Evolutionary conservation across 53 echinoderm and acorn worm genomes (phyloP), one percentile per base, ranked within the genome.

Genomic region (Luidia sarsii): DNA sequence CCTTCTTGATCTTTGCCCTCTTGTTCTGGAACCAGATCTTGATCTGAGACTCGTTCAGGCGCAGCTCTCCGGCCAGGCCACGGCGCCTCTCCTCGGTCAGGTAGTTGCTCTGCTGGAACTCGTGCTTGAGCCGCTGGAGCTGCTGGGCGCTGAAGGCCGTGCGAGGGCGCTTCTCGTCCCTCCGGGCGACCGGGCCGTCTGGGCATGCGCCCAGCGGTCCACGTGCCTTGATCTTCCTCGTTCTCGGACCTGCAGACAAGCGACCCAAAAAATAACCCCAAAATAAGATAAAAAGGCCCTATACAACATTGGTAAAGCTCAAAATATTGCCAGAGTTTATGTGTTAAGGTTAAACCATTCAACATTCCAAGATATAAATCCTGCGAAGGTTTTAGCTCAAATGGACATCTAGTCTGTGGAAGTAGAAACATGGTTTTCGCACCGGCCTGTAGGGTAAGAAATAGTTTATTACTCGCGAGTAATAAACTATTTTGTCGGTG

Each of bases 21-120:
- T 99, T 99, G 43, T 99, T 99, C 77, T 99, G 99, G 39, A 99
- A 99, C 99, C 99, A 99, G 21, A 99, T 99, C 79, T 99, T 99
- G 87, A 99, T 99, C 68, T 99, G 99, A 8, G 94, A 97, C 64
- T 99, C 99, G 74, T 91, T 94, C 59, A 99, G 87, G n/a, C 86
- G 87, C 16, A 99, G 87, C 64, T 99, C 99, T 72, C 86, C 84
- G 30, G 99, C 91, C 65, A 99, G 77, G 7, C 87, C 63, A 4
- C 93, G 89, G 74, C 99, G 87, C 46, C 99, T 86, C 64, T 99
- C 91, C 64, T 94, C 99, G 5, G 99, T 99, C 62, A 99, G 87
- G 86, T 99, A 99, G 79, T 93, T 91, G 38, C 89, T 91, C 67
- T 89, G 86, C 57, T 94, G 93, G 70, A 99, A 99, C 54, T 99